Conservation (phyloP, 1,140 invertebrate genomes). For the Monomorium pharaonis region DNA sequence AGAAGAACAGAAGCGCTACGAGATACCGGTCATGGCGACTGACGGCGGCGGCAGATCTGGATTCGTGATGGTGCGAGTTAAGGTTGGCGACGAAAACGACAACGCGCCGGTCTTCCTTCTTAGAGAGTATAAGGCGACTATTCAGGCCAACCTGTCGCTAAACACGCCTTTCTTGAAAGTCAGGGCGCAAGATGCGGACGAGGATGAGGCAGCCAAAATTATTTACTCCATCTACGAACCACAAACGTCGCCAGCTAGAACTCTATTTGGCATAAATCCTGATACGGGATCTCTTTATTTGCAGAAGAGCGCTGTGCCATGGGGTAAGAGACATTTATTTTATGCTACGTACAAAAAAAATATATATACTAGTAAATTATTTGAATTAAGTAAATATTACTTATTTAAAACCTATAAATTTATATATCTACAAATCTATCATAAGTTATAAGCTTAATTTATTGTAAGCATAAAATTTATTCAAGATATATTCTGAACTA, state of each 20-base stretch:
- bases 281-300: constrained; percentile 90
- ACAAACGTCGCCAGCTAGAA: constrained; percentile 86
- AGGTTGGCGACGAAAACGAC: constrained; percentile 94
- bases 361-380: not conserved
- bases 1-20: constrained; percentile 90
- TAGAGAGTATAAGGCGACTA: constrained; percentile 92
- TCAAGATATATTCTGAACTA: no score
- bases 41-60: constrained; percentile 94
- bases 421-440: no score
- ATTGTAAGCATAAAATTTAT: no score
- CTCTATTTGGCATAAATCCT: constrained; percentile 89
- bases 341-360: not conserved
- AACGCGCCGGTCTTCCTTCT: constrained; percentile 93
- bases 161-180: constrained; percentile 90
- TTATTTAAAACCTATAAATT: no score
- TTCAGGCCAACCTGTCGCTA: constrained; percentile 87
- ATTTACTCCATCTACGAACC: constrained; percentile 91
- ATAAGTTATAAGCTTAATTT: no score
- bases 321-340: constrained; percentile 83
- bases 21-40: constrained; percentile 93
- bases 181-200: constrained; percentile 90
- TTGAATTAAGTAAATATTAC: no score
- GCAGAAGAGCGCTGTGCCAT: constrained; percentile 86
- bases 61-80: constrained; percentile 92
- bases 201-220: constrained; percentile 88